A percentile compares a stretch with the other conserved stretches of the same genome.
Conservation (phyloP, 1,140 invertebrate species). For the Cherax destructor region DNA sequence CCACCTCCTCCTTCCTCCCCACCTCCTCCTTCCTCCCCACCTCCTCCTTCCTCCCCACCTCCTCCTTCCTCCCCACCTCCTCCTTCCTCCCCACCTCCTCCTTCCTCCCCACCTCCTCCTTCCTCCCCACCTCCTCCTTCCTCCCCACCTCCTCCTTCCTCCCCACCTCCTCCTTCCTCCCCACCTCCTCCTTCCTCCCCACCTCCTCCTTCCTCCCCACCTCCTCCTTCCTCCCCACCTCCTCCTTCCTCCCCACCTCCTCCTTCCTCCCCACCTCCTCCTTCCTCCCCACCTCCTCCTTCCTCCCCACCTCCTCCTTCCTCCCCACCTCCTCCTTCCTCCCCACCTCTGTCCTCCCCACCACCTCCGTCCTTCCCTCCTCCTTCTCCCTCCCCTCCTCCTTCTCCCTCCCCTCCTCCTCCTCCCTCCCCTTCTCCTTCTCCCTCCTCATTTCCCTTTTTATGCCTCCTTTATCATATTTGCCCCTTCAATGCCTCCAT, state of each 20-base stretch:
- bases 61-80: background rate
- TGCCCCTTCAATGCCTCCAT: background rate
- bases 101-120: background rate
- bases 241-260: background rate
- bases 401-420: background rate
- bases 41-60: background rate
- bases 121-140: background rate
- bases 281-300: background rate
- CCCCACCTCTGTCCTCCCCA: background rate
- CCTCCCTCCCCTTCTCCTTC: background rate
- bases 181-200: background rate
- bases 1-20: background rate
- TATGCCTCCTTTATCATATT: background rate
- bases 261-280: background rate
- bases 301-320: background rate
- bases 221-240: background rate
- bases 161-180: background rate
- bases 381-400: background rate
- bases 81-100: background rate
- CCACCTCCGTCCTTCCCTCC: background rate
- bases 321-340: background rate
- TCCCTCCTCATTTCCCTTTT: background rate
- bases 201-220: background rate
- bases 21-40: background rate
- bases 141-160: too few species aligned